phyloP scores from a whole-genome alignment of 2,888 invertebrate genomes.

The Lacanobia wlatinum region DNA sequence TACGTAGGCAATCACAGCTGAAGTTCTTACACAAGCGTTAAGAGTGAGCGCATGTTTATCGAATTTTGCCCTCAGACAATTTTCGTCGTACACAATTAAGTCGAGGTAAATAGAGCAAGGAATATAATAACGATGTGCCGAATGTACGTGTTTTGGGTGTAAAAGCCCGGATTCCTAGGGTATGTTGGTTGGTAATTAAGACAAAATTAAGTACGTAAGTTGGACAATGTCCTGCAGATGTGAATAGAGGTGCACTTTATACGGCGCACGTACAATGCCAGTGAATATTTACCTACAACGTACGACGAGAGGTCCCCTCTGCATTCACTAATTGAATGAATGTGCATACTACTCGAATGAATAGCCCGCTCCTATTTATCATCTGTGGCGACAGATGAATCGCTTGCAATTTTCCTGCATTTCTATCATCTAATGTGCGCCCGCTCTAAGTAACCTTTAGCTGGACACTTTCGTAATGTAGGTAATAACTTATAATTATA shows the following conservation, averaged over 20 bases:
- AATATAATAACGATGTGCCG: slow-evolving; percentile 36
- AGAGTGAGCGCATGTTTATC: slow-evolving; percentile 23
- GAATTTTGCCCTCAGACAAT: slow-evolving; percentile 35
- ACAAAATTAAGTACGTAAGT: slow-evolving; percentile 32
- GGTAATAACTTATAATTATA: slow-evolving; percentile 37
- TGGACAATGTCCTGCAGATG: slow-evolving; percentile 22
- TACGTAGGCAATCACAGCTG: slow-evolving; percentile 58
- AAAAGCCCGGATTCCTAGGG: slow-evolving; percentile 6
- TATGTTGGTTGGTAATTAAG: slow-evolving; percentile 14
- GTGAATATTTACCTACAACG: slow-evolving; percentile 42
- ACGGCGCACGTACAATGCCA: slow-evolving; percentile 14
- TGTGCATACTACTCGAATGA: slow-evolving; percentile 44
- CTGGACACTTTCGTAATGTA: slow-evolving; percentile 23
- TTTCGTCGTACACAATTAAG: slow-evolving; percentile 33
- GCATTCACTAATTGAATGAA: slow-evolving; percentile 46
- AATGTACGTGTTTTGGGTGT: slow-evolving; percentile 26
- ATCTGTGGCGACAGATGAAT: slow-evolving; percentile 27
- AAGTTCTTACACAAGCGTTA: slow-evolving; percentile 43
- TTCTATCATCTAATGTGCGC: slow-evolving; percentile 19
- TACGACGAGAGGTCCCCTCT: slow-evolving; percentile 16
- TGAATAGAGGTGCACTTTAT: slow-evolving; percentile 28
- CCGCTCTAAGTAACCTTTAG: slow-evolving; percentile 6
- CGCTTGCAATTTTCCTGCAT: slow-evolving; percentile 10
- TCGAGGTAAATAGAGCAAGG: slow-evolving; percentile 14
- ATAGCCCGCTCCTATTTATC: slow-evolving; percentile 41